Evolutionary conservation across 2,113 vertebrate genomes (phyloP), one percentile per base, ranked within the genome.

Genomic region (Gobio gobio): DNA sequence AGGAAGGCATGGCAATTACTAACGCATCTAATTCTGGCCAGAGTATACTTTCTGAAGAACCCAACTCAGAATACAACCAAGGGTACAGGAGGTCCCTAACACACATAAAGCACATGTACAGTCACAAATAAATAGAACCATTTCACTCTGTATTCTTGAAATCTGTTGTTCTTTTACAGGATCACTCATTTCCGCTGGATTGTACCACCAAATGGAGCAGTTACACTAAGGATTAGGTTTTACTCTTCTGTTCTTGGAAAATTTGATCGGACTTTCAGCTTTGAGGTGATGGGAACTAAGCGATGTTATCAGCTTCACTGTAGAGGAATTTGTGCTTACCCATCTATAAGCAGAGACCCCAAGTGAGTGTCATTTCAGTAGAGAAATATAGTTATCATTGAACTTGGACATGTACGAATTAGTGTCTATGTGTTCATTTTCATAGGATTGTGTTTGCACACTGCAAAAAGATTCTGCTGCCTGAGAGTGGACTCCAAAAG

Each of bases 171-270:
- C 80, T 18, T 82, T 22, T 84, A 49, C 87, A 95, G 94, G 74
- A 87, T 95, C 81, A 95, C 83, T 13, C 83, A 61, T 36, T 97
- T 93, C 89, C 96, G 96, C 24, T 99, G 98, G 98, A 85, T 94
- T 0, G 95, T 97, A 18, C 96, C 96, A 3, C 91, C 96, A 45
- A 88, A 73, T 0, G 91, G 94, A 0, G 90, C 96, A 86, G 93
- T 97, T 77, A 75, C 86, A 0, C 61, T 99, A 78, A 94, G 88
- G 84, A 66, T 98, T 10, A 92, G 90, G 87, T 99, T 98, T 91
- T 92, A 93, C 68, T 94, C 97, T 10, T 70, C 12, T 0, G 83
- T 85, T 1, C 40, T 78, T 0, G 97, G 96, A 5, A 92, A 78
- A 3, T 98, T 96, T 90, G 93, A 96, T 16, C 95, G 97, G 88